Base-by-base conservation (phyloP, 1,140 invertebrate genomes). In the Penaeus chinensis region DNA sequence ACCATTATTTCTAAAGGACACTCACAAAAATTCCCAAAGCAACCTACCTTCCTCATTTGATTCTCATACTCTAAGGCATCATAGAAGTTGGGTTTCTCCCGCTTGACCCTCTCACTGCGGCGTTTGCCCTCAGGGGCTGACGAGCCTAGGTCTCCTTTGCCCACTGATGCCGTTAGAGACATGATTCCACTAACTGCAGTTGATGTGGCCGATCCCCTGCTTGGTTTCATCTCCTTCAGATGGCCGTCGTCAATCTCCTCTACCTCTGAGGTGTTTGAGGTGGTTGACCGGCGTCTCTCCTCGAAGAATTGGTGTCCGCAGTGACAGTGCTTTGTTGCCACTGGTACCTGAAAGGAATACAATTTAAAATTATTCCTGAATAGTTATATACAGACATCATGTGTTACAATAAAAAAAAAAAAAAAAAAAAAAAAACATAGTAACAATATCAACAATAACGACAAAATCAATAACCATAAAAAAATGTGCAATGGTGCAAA, bases 41-140 rank as follows among this genome's bases (percentile, higher is more conserved):
- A 61, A 85, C 84, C 90, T 90, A 93, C 93, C 91, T 94, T 95
- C 91, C 94, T 94, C 54, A 94, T 94, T 91, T 95, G 94, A 91
- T 95, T 95, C 88, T 95, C 95, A 93, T 95, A 95, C 93, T 96
- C 95, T 90, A 96, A 93, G 16, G 95, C 94, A 93, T 97, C 96
- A 90, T 96, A 97, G 92, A 96, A 97, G 93, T 96, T 95, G 61
- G 95, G 95, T 91, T 96, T 96, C 85, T 95, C 95, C 82, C 96
- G 92, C 91, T 96, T 94, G 22, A 96, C 95, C 84, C 96, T 92
- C 90, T 95, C 95, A 0, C 96, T 96, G 86, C 96, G 92, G 69
- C 96, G 91, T 69, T 94, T 92, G 65, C 93, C 91, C 4, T 91
- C 90, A 74, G 91, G 91, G 19, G 90, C 93, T 90, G 91, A 37